Conservation (phyloP, 1,140 invertebrate genomes). For the Hylyphantes graminicola region DNA sequence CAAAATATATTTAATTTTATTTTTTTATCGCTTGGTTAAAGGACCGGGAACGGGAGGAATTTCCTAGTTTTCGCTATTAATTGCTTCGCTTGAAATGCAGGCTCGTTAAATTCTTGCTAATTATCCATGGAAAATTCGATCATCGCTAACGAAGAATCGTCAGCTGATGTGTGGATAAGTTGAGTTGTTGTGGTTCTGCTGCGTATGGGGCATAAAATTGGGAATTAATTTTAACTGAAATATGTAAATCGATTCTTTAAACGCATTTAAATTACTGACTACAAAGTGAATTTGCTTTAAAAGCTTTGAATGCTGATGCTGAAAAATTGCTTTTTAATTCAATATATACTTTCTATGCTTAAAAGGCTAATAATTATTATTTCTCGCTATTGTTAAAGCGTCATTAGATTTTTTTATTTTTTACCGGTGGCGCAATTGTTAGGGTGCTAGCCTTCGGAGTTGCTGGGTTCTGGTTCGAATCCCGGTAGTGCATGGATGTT, state of each 20-base stretch:
- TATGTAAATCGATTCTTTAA: not conserved
- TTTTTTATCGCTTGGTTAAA: not conserved
- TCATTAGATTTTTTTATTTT: too few species aligned
- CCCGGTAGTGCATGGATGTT: too few species aligned
- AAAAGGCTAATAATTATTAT: not conserved
- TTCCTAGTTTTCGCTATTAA: slow-evolving; percentile 39
- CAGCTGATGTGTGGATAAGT: slow-evolving; percentile 11
- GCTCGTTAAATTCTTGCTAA: slow-evolving; percentile 46
- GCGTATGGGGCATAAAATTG: not conserved
- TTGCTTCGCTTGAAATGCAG: slow-evolving; percentile 21
- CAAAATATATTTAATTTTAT: slow-evolving; percentile 6
- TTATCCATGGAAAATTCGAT: slow-evolving; percentile 47
- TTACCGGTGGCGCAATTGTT: too few species aligned
- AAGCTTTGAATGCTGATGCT: too few species aligned
- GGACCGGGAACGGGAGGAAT: slow-evolving; percentile 17
- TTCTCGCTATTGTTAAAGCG: too few species aligned
- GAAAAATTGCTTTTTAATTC: too few species aligned
- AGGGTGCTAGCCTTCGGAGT: too few species aligned
- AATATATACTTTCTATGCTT: not conserved
- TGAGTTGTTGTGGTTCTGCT: slow-evolving; percentile 5
- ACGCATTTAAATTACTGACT: too few species aligned
- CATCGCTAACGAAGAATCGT: slow-evolving; percentile 33
- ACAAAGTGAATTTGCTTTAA: too few species aligned
- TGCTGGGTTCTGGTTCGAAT: too few species aligned
- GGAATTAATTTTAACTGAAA: slow-evolving; percentile 6